Percentiles rank a stretch among this genome's conserved stretches.
These are phyloP conservation scores for Acleris literana DNA, from an alignment of 2,888 invertebrate genomes.

Conservation along the genomic window DNA sequence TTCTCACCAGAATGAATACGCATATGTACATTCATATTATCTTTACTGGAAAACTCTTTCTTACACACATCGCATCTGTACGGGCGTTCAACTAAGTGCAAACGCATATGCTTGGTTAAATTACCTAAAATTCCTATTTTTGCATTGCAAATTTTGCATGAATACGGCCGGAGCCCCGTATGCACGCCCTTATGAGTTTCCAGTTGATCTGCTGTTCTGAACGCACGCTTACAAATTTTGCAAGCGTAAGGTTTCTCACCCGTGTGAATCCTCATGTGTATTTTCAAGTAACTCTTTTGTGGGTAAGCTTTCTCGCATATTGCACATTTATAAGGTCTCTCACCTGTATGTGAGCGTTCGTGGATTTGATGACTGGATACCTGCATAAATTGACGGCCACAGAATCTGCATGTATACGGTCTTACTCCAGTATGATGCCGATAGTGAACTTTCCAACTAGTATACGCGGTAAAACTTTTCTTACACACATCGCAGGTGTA, in stretches of 20 bases:
- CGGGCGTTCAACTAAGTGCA: conserved; percentile 62
- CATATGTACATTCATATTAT: conserved; percentile 65
- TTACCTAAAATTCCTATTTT: conserved; percentile 61
- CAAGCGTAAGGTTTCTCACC: background rate
- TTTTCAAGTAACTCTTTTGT: background rate
- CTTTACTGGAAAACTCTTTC: conserved; percentile 62
- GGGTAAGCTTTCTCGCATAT: background rate
- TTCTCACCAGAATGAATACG: conserved; percentile 55
- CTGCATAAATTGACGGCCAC: background rate
- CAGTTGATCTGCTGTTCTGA: conserved; percentile 69
- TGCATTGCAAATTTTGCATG: conserved; percentile 73
- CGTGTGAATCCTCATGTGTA: background rate
- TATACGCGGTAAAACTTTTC: background rate
- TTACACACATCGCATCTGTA: conserved; percentile 59
- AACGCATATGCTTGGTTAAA: conserved; percentile 69
- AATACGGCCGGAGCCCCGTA: conserved; percentile 69
- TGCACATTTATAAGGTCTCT: background rate
- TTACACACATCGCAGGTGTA: background rate
- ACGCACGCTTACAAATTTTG: conserved; percentile 62
- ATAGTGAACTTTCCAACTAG: background rate
- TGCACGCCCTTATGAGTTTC: conserved; percentile 70
- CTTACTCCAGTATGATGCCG: background rate
- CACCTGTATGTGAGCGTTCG: background rate
- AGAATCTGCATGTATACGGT: background rate
- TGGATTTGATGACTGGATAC: background rate